These are phyloP conservation scores for Drosophila mimetica DNA, from an alignment of 2,888 invertebrate species.

Conservation along the genomic window DNA sequence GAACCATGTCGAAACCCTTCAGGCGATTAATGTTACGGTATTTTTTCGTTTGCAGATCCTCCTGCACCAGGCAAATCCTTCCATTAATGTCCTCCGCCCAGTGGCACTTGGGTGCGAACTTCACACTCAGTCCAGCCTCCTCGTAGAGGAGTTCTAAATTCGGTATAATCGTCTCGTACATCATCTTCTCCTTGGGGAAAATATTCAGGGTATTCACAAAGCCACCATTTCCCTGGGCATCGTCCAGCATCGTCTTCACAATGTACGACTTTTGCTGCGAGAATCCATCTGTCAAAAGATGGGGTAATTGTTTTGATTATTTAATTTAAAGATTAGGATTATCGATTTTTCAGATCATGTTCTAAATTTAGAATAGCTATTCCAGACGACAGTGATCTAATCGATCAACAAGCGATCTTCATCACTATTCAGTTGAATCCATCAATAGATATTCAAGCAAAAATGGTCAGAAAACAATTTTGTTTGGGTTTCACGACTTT, in stretches of 20 bases:
- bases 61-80: conserved; percentile 77
- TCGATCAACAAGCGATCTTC: no score
- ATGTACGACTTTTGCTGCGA: conserved; percentile 79
- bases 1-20: conserved; percentile 80
- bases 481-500: no score
- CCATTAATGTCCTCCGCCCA: conserved; percentile 74
- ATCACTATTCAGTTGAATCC: no score
- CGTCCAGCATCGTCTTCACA: conserved; percentile 78
- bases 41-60: conserved; percentile 78
- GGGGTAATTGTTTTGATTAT: no score
- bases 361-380: no score
- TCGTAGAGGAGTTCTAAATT: conserved; percentile 80
- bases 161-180: conserved; percentile 80
- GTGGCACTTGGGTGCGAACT: conserved; percentile 80
- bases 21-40: conserved; percentile 80
- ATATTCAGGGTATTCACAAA: conserved; percentile 78
- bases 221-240: conserved; percentile 72
- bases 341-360: no score
- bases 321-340: no score
- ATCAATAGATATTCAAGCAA: no score
- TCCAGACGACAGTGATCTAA: no score
- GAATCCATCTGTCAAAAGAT: conserved; percentile 68
- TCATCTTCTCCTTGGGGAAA: conserved; percentile 82
- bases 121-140: conserved; percentile 62
- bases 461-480: no score